A percentile compares a stretch with the other conserved stretches of the same genome.
Evolutionary conservation across 2,797 vertebrate species (phyloP).

Genomic region (Monodelphis domestica): DNA sequence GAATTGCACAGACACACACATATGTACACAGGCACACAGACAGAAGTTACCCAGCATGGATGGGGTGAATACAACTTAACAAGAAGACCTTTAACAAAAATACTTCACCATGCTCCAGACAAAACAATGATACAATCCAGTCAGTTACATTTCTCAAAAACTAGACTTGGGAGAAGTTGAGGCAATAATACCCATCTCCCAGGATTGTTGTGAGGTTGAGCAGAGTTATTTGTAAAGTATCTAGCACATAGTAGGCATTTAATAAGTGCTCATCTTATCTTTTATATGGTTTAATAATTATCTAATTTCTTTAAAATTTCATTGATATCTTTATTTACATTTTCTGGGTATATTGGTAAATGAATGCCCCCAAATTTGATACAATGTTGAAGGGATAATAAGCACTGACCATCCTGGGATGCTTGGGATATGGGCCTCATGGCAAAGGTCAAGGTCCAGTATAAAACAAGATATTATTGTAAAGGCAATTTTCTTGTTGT

Average conservation of each 20-base stretch:
- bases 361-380: background rate
- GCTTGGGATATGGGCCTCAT: too few relatives aligned
- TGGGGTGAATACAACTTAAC: constrained; percentile 50
- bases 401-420: too few relatives aligned
- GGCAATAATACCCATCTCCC: background rate
- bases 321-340: background rate
- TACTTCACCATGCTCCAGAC: constrained; percentile 43
- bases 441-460: too few relatives aligned
- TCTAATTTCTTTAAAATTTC: background rate
- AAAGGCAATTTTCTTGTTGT: too few relatives aligned
- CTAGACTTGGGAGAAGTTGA: background rate
- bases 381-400: too few relatives aligned
- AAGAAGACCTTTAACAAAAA: constrained; percentile 27
- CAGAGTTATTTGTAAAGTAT: background rate
- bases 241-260: background rate
- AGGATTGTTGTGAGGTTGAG: background rate
- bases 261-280: background rate
- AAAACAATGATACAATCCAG: constrained; percentile 12
- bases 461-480: too few relatives aligned
- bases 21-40: constrained; percentile 51
- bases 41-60: constrained; percentile 45
- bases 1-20: constrained; percentile 11
- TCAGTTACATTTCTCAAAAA: constrained; percentile 34
- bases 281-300: background rate
- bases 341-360: background rate